Evolutionary conservation across 2,113 vertebrate species (phyloP), one percentile per base, ranked within the genome.

Genomic region (Pseudorectes ferrugineus): DNA sequence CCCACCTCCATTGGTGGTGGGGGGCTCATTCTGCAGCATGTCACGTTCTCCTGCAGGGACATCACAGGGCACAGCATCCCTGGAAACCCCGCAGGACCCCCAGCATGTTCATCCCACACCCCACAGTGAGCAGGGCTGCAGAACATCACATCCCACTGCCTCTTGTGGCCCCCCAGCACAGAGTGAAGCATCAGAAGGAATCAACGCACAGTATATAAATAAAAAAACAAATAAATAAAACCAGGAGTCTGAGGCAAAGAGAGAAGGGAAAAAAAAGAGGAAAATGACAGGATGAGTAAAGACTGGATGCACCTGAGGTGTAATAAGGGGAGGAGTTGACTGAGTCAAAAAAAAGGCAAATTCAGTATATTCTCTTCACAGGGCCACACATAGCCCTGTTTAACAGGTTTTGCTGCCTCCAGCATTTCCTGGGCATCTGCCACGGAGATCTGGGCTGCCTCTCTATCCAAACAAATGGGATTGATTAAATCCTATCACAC

Each of bases 351-450:
- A 79, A 87, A 42, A 58, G 35, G 40, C 33, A 22, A 77, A 63
- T 57, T 59, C 0, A 0, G 43, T 68, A 20, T 51, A 65, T 68
- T 94, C 77, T 85, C 31, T 22, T 91, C 46, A 59, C 6, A 4
- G 20, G 43, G 77, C 61, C 52, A 67, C 80, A 87, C 12, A 8
- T 59, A 89, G 28, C 73, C 70, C 62, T 29, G 51, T 65, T 74
- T 33, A 81, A 55, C 87, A 92, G 94, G 58, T 76, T 93, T 45
- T 31, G 75, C 31, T 76, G 88, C 82, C 88, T 94, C 67, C 51
- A 66, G 85, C 21, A 5, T 62, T 92, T 75, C 75, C 72, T 76
- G 51, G 71, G 85, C 5, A 17, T 77, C 91, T 86, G 72, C 83
- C 51, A 68, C 22, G 1, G 67, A 65, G 74, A 83, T 86, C 72